Conservation (phyloP, 2,797 vertebrate species). For the Tolypeutes matacus region DNA sequence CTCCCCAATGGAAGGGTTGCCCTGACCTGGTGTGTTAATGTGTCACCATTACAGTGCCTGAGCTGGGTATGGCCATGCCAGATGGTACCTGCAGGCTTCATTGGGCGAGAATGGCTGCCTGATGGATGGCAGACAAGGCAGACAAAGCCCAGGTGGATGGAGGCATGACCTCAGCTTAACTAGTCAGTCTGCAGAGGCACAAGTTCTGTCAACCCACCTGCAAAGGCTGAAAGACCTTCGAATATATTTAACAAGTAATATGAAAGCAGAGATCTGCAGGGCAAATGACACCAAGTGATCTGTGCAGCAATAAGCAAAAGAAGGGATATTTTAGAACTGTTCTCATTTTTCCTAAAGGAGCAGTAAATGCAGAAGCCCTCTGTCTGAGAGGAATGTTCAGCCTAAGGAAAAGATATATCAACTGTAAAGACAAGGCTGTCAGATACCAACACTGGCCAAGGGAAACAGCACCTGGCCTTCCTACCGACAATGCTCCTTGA, state of each 20-base stretch:
- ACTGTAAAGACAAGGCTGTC: not conserved
- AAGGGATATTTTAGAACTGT: not conserved
- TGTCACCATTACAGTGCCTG: not conserved
- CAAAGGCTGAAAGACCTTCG: not conserved
- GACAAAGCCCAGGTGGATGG: not conserved
- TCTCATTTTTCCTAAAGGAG: not conserved
- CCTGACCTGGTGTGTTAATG: not conserved
- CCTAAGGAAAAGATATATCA: not conserved
- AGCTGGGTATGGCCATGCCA: not conserved
- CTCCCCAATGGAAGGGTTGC: not conserved
- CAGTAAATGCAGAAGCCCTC: not conserved
- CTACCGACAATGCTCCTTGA: not conserved
- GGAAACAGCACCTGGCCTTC: not conserved
- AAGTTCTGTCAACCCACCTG: not conserved
- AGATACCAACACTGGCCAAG: not conserved
- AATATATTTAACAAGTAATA: not conserved
- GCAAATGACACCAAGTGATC: not conserved
- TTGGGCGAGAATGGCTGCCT: not conserved
- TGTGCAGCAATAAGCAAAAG: not conserved
- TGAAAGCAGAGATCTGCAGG: not conserved
- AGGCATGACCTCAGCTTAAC: not conserved
- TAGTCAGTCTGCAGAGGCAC: not conserved
- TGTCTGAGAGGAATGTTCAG: not conserved
- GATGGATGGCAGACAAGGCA: not conserved
- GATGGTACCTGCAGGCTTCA: slow-evolving; percentile 28